phyloP scores from a whole-genome alignment of 2,888 invertebrate genomes.

The Polia nebulosa region DNA sequence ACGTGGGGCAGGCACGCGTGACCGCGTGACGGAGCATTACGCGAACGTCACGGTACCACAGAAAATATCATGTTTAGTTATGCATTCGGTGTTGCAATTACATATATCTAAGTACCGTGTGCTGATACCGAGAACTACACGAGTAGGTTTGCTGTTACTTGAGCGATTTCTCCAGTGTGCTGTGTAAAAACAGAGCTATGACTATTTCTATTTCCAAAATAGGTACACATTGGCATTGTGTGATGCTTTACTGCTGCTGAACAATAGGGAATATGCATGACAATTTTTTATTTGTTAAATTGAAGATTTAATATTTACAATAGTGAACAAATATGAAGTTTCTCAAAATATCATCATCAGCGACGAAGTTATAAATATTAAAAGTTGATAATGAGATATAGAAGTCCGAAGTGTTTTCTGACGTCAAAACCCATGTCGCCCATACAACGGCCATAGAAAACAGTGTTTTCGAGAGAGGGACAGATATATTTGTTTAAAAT shows the following conservation, averaged over 20 bases:
- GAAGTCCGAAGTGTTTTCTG: no score
- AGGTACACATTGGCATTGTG: not conserved
- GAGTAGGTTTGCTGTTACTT: conserved; percentile 15
- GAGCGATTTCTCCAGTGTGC: not conserved
- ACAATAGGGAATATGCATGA: no score
- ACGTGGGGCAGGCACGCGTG: conserved; percentile 65
- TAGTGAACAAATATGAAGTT: no score
- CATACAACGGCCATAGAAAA: no score
- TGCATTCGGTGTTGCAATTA: conserved; percentile 49
- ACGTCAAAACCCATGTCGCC: no score
- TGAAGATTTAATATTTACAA: no score
- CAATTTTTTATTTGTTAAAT: no score
- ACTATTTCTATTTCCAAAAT: not conserved
- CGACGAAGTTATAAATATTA: no score
- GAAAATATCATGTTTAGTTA: conserved; percentile 50
- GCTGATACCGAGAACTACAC: conserved; percentile 41
- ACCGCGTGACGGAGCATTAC: conserved; percentile 69
- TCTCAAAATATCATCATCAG: no score
- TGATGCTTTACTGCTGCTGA: not conserved
- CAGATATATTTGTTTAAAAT: no score
- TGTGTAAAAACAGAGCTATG: not conserved
- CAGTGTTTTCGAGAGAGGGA: no score
- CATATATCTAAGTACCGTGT: conserved; percentile 26
- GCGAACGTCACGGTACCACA: conserved; percentile 68
- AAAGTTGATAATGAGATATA: no score